These are phyloP conservation scores for Strix uralensis DNA, from an alignment of 2,113 vertebrate species.

Conservation along the genomic window DNA sequence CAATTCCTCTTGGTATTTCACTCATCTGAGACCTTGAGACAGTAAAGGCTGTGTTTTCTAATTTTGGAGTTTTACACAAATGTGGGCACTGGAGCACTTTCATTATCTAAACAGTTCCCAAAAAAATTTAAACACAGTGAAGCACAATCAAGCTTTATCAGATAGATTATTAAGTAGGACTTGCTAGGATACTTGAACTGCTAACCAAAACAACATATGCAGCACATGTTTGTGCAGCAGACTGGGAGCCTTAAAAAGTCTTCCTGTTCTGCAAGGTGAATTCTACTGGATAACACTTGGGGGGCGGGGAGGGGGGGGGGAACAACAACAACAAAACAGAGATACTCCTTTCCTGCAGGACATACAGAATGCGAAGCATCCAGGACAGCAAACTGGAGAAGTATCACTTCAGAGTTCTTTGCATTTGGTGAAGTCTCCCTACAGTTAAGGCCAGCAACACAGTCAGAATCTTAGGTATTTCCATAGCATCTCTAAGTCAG, in stretches of 20 bases:
- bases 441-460: background rate
- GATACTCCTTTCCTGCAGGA: background rate
- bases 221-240: background rate
- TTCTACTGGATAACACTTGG: background rate
- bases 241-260: background rate
- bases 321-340: background rate
- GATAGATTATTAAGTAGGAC: slow-evolving; percentile 43
- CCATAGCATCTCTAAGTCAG: background rate
- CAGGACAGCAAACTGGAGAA: background rate
- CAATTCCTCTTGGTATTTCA: background rate
- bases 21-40: background rate
- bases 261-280: background rate
- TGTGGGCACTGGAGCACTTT: background rate
- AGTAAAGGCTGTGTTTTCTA: background rate
- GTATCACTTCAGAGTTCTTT: background rate
- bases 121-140: slow-evolving; percentile 45
- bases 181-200: slow-evolving; percentile 38
- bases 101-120: slow-evolving; percentile 44
- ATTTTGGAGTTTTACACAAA: slow-evolving; percentile 43
- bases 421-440: background rate
- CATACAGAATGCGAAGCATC: background rate
- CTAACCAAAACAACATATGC: slow-evolving; percentile 13
- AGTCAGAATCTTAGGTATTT: background rate
- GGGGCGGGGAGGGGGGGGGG: too few species aligned
- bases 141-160: slow-evolving; percentile 54